These are phyloP conservation scores for Delphinapterus leucas DNA, from an alignment of 2,113 vertebrate species.

Conservation along the genomic window DNA sequence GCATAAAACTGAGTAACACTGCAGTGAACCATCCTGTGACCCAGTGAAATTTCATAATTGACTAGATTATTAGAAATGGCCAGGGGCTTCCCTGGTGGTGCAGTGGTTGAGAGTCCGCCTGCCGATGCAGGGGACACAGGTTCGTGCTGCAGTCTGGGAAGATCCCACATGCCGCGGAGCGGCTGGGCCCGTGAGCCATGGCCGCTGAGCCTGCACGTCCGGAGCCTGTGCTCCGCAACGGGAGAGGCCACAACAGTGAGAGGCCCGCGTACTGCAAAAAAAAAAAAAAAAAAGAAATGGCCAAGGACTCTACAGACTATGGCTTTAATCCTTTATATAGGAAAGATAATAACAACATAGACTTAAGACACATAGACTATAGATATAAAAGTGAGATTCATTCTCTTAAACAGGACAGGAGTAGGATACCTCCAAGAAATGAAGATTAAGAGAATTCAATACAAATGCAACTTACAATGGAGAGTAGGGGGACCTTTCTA, in stretches of 20 bases:
- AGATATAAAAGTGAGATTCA: not conserved
- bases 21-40: not conserved
- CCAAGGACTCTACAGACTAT: too few relatives aligned
- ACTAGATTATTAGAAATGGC: not conserved
- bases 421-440: not conserved
- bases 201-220: too few relatives aligned
- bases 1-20: not conserved
- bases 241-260: too few relatives aligned
- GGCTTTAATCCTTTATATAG: not conserved
- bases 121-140: too few relatives aligned
- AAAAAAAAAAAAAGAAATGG: not conserved
- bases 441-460: not conserved
- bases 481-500: not conserved
- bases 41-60: not conserved
- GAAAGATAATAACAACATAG: not conserved
- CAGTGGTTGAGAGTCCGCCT: too few relatives aligned
- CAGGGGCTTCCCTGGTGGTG: too few relatives aligned
- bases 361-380: not conserved
- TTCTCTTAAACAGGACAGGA: not conserved
- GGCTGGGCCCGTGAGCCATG: too few relatives aligned
- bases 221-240: accelerated
- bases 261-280: too few relatives aligned
- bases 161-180: too few relatives aligned
- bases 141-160: accelerated
- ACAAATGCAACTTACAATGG: not conserved